Evolutionary conservation across 2,113 vertebrate genomes (phyloP).

Genomic region (Oryzias curvinotus): DNA sequence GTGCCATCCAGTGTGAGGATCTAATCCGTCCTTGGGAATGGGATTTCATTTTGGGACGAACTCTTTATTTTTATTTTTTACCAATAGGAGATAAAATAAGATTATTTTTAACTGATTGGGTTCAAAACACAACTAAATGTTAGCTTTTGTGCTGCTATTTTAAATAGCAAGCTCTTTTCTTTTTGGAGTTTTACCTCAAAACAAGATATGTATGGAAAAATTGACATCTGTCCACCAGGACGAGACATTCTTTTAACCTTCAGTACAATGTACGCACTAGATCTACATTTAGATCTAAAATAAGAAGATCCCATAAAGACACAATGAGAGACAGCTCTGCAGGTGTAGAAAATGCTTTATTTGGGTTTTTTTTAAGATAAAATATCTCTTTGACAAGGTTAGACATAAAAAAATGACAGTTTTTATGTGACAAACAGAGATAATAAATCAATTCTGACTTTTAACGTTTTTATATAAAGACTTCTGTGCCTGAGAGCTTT

Average conservation of each 20-base stretch:
- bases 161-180: no score
- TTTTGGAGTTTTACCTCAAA: no score
- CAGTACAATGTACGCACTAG: not conserved
- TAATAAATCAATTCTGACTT: not conserved
- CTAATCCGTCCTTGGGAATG: no score
- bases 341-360: not conserved
- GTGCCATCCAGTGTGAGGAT: no score
- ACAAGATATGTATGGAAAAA: no score
- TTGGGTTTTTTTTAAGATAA: not conserved
- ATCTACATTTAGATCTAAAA: not conserved
- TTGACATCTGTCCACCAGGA: constrained; percentile 37
- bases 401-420: constrained; percentile 4
- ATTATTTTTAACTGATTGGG: no score
- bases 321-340: not conserved
- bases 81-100: no score
- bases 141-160: no score
- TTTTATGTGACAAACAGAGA: not conserved
- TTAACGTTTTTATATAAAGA: not conserved
- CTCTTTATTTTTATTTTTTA: no score
- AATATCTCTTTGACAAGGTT: not conserved
- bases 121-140: no score
- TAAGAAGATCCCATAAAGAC: not conserved
- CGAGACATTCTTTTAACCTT: constrained; percentile 1
- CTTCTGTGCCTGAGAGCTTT: not conserved
- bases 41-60: no score